These are phyloP conservation scores for Serilophus lunatus DNA, from an alignment of 2,113 vertebrate species.

Conservation along the genomic window DNA sequence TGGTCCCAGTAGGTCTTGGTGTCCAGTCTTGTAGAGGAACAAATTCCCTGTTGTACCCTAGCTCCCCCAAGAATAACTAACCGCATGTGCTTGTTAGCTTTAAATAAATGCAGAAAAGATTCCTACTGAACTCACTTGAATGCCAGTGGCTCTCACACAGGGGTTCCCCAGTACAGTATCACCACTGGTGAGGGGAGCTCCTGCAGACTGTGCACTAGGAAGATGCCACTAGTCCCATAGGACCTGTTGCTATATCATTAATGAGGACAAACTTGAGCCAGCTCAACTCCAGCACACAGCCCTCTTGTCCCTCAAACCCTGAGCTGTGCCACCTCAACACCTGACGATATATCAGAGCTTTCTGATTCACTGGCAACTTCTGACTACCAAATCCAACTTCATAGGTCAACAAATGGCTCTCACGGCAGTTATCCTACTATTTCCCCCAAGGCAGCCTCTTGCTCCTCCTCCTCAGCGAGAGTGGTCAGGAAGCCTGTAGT, in stretches of 20 bases:
- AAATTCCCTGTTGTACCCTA: not conserved
- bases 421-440: not conserved
- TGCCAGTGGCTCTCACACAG: not conserved
- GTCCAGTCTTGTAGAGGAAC: not conserved
- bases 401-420: not conserved
- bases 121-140: not conserved
- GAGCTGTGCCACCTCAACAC: not conserved
- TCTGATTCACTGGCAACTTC: not conserved
- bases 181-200: not conserved
- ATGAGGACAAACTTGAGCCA: not conserved
- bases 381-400: not conserved
- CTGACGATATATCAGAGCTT: not conserved
- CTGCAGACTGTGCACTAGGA: not conserved
- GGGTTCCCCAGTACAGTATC: not conserved
- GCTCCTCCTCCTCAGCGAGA: not conserved
- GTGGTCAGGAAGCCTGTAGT: not conserved
- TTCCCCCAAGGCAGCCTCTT: not conserved
- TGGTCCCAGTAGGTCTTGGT: not conserved
- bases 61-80: not conserved
- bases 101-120: not conserved
- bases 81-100: not conserved
- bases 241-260: not conserved
- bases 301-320: not conserved
- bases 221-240: not conserved
- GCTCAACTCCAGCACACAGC: accelerated